These are phyloP conservation scores for Antidorcas marsupialis DNA, from an alignment of 2,113 vertebrate species.

Conservation along the genomic window DNA sequence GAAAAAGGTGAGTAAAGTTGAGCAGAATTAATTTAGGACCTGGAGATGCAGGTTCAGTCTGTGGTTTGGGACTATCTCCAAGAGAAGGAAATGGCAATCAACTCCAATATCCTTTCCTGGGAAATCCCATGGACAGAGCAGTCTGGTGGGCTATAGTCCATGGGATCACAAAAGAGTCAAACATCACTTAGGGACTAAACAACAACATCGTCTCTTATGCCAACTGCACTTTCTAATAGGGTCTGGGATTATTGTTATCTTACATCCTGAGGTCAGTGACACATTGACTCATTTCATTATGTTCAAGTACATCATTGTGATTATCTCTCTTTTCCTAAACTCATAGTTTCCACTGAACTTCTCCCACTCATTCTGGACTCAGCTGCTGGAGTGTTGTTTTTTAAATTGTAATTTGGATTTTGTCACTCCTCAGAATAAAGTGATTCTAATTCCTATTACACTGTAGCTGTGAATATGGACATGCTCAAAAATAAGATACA, in stretches of 20 bases:
- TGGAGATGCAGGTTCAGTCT: background rate
- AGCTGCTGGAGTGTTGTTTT: background rate
- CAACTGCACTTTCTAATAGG: rapidly evolving
- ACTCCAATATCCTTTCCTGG: background rate
- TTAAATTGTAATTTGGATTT: background rate
- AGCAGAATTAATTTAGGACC: background rate
- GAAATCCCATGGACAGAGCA: background rate
- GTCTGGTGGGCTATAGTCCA: background rate
- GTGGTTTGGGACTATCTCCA: background rate
- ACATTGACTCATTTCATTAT: background rate
- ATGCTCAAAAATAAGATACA: background rate
- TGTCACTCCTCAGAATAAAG: background rate
- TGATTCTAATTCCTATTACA: background rate
- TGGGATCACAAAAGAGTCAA: background rate
- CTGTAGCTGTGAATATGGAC: background rate
- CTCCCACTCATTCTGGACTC: background rate
- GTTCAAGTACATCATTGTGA: background rate
- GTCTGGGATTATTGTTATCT: background rate
- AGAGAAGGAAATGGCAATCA: background rate
- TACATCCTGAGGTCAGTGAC: background rate
- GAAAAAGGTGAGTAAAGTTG: background rate
- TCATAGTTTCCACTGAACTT: background rate
- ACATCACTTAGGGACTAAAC: background rate
- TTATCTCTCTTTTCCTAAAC: background rate
- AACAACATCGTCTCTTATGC: background rate